Conservation (phyloP, 2,797 vertebrate species). For the Galago senegalensis region DNA sequence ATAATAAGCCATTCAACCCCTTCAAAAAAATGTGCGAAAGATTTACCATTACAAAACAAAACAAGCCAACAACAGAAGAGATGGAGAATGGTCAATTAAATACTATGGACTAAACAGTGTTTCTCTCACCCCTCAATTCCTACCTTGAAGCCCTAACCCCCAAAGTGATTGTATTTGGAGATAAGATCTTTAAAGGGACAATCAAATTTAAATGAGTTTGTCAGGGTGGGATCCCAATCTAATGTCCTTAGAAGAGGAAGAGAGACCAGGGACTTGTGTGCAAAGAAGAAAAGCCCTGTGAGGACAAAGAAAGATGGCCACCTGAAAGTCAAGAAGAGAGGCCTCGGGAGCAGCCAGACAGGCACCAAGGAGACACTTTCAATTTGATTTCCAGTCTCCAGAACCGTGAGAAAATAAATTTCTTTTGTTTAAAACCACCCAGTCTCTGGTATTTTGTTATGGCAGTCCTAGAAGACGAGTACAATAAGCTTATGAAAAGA, state of each 20-base stretch:
- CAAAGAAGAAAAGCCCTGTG: background rate
- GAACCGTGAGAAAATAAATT: background rate
- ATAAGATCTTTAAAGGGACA: background rate
- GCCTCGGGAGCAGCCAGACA: background rate
- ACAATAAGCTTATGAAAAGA: conserved; percentile 29
- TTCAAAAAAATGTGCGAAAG: conserved; percentile 49
- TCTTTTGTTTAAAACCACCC: background rate
- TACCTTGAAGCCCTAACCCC: background rate
- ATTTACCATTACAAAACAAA: background rate
- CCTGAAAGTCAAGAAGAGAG: background rate
- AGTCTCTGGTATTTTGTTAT: conserved; percentile 6
- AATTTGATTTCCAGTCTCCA: background rate
- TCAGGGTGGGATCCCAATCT: background rate
- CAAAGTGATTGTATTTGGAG: background rate
- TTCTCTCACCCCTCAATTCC: background rate
- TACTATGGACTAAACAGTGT: background rate
- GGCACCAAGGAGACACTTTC: background rate
- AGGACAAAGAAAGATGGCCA: background rate
- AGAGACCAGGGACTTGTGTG: background rate
- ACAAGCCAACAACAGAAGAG: background rate
- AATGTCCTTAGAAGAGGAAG: background rate
- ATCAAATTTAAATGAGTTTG: background rate
- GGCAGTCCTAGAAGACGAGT: background rate
- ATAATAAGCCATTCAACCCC: background rate
- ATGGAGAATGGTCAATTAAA: background rate